Evolutionary conservation across 1,140 invertebrate genomes (phyloP).

Genomic region (Drosophila melanica): DNA sequence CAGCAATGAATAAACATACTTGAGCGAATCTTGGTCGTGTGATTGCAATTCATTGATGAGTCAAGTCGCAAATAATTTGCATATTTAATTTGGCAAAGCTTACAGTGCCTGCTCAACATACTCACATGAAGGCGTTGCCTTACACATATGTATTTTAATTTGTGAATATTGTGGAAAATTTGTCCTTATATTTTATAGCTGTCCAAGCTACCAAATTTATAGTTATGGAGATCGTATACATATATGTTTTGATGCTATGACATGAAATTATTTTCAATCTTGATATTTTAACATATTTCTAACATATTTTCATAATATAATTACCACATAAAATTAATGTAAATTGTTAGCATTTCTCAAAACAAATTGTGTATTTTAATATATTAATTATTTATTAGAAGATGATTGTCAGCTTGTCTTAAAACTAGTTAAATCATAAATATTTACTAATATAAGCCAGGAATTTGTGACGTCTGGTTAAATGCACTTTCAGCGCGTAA

Average conservation of each 20-base stretch:
- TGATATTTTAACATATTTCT: too few relatives aligned
- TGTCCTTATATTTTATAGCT: too few relatives aligned
- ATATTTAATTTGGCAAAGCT: not conserved
- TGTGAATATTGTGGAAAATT: too few relatives aligned
- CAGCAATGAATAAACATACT: slow-evolving; percentile 49
- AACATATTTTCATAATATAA: too few relatives aligned
- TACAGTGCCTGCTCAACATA: not conserved
- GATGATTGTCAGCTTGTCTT: not conserved
- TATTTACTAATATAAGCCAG: not conserved
- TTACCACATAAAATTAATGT: too few relatives aligned
- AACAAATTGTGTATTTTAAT: not conserved
- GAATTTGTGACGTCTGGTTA: not conserved
- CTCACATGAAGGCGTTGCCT: not conserved
- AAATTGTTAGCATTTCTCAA: too few relatives aligned
- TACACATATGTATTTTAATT: not conserved
- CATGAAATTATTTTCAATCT: too few relatives aligned
- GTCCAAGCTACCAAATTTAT: too few relatives aligned
- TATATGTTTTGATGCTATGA: too few relatives aligned
- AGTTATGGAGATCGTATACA: too few relatives aligned
- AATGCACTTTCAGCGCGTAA: slow-evolving; percentile 32
- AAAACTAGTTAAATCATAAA: not conserved
- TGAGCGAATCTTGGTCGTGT: not conserved
- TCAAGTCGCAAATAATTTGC: slow-evolving; percentile 4
- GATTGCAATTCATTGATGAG: slow-evolving; percentile 5
- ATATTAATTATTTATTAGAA: not conserved